A percentile compares a stretch with the other conserved stretches of the same genome.
Conservation (phyloP, 2,113 vertebrate genomes). For the Calidris pygmaea region DNA sequence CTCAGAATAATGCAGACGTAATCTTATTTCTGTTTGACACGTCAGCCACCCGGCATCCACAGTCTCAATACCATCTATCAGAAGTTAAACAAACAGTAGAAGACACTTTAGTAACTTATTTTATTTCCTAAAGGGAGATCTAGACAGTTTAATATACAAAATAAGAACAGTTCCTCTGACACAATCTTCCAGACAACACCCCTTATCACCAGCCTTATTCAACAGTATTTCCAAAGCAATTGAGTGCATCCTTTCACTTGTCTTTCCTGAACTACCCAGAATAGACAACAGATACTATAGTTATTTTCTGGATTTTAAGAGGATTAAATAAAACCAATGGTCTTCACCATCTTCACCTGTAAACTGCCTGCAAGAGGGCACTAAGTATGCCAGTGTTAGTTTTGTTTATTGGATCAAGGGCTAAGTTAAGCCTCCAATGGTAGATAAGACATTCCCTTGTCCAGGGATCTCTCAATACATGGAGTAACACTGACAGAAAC, state of each 20-base stretch:
- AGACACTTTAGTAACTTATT: neutral
- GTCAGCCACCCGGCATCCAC: constrained; percentile 96
- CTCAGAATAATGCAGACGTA: constrained; percentile 92
- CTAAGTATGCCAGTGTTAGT: neutral
- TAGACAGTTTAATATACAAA: neutral
- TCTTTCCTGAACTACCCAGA: neutral
- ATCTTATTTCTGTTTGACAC: constrained; percentile 94
- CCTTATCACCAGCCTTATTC: neutral
- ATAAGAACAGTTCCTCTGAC: neutral
- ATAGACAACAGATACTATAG: neutral
- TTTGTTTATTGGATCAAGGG: neutral
- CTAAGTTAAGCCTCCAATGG: neutral
- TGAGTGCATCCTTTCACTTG: neutral
- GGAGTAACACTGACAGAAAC: neutral
- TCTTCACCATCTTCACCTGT: neutral
- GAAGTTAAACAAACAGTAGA: constrained; percentile 16
- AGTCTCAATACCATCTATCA: constrained; percentile 83
- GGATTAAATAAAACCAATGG: neutral
- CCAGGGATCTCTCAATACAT: neutral
- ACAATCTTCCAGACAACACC: neutral
- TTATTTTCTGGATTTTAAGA: neutral
- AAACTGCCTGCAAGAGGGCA: neutral
- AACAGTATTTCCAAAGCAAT: neutral
- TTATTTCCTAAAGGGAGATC: neutral
- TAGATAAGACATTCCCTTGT: neutral